A percentile compares a stretch with the other conserved stretches of the same genome.
These are phyloP conservation scores for Coccyzus lansbergi DNA, from an alignment of 2,797 vertebrate genomes.

Conservation along the genomic window DNA sequence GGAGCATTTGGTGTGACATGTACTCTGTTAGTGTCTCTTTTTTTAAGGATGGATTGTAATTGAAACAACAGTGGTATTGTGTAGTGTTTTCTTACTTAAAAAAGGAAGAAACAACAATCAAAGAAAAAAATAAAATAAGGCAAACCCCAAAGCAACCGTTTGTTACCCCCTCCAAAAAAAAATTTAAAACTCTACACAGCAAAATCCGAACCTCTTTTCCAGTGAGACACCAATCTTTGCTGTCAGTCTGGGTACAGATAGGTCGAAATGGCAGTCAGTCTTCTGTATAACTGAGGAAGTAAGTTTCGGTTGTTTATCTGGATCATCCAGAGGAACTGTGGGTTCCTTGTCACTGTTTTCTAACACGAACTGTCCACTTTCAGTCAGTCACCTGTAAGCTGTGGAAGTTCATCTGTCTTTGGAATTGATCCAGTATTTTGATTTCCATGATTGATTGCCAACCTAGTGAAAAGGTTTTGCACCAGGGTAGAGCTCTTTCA, in stretches of 20 bases:
- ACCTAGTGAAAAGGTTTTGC: constrained; percentile 64
- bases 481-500: constrained; percentile 74
- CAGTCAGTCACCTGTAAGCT: constrained; percentile 50
- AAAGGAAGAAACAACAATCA: not conserved
- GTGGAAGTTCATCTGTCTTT: constrained; percentile 41
- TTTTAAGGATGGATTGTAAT: not conserved
- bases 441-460: constrained; percentile 57
- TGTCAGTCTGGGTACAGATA: not conserved
- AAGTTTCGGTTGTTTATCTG: constrained; percentile 31
- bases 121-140: not conserved
- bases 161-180: too few relatives aligned
- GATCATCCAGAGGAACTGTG: constrained; percentile 26
- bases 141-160: not conserved
- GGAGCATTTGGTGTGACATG: not conserved
- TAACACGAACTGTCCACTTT: constrained; percentile 20
- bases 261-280: constrained; percentile 14
- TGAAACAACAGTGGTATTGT: not conserved
- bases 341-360: constrained; percentile 22
- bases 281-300: constrained; percentile 49
- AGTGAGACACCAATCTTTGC: not conserved
- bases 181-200: too few relatives aligned
- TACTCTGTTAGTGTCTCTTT: constrained; percentile 8
- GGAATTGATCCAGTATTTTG: constrained; percentile 34
- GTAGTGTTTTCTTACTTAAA: not conserved
- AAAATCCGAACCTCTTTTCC: not conserved